These are phyloP conservation scores for Disparrhopalites patrizii DNA, from an alignment of 2,888 invertebrate genomes.

Conservation along the genomic window DNA sequence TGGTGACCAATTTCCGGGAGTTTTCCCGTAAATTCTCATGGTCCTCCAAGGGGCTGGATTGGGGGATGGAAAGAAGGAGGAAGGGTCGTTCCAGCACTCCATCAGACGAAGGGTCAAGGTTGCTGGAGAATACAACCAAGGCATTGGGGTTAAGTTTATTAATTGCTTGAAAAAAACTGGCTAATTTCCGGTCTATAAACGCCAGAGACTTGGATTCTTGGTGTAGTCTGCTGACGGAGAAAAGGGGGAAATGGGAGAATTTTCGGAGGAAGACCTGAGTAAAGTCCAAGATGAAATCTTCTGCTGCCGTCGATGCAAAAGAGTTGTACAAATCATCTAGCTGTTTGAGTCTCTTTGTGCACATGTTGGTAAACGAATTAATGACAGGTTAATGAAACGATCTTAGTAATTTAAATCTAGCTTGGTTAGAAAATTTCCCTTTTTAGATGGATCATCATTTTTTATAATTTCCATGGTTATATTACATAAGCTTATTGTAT, in stretches of 20 bases:
- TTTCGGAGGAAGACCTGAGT: background rate
- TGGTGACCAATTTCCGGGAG: background rate
- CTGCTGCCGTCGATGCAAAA: conserved; percentile 11
- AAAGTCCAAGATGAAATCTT: conserved; percentile 1
- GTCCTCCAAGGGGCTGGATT: background rate
- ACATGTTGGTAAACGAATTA: no score
- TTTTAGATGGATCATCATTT: background rate
- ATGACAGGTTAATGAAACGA: background rate
- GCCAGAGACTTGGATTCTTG: background rate
- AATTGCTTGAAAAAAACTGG: background rate
- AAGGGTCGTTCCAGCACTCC: background rate
- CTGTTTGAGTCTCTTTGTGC: conserved; percentile 1
- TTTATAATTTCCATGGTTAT: background rate
- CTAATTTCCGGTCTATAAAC: background rate
- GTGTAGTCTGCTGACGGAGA: background rate
- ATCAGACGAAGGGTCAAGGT: background rate
- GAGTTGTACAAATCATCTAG: conserved; percentile 5
- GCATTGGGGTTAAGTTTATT: background rate
- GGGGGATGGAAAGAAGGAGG: background rate
- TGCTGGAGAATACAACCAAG: conserved; percentile 8
- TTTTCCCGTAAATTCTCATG: background rate
- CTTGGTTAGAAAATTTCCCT: no score
- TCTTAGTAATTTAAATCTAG: background rate
- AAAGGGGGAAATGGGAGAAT: background rate
- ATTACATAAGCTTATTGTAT: background rate